phyloP scores from a whole-genome alignment of 2,888 invertebrate genomes.

The Cynaeus angustus region DNA sequence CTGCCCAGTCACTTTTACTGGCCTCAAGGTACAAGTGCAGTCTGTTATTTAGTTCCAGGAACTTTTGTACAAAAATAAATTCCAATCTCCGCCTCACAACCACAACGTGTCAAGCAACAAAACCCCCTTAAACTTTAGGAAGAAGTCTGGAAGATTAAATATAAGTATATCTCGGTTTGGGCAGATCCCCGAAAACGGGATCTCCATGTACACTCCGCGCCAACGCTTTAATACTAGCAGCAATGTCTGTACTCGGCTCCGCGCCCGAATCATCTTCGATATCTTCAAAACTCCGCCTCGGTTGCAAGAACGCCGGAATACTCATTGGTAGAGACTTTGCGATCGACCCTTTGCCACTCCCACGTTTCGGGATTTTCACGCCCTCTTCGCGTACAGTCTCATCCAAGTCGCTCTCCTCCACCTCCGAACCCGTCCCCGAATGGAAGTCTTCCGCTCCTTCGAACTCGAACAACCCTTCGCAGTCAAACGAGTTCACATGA shows the following conservation, averaged over 20 bases:
- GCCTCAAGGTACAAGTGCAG: slow-evolving; percentile 17
- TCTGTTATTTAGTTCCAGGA: slow-evolving; percentile 13
- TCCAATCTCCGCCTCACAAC: slow-evolving; percentile 32
- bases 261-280: slow-evolving; percentile 70
- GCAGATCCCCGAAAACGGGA: slow-evolving; percentile 89
- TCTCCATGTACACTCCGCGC: slow-evolving; percentile 93
- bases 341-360: slow-evolving; percentile 63
- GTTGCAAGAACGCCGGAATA: slow-evolving; percentile 77
- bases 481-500: slow-evolving; percentile 70
- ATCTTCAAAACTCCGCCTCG: slow-evolving; percentile 65
- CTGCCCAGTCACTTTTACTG: slow-evolving; percentile 21
- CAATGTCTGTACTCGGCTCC: slow-evolving; percentile 78
- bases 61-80: slow-evolving; percentile 41
- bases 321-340: slow-evolving; percentile 88
- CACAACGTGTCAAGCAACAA: slow-evolving; percentile 19
- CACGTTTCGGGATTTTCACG: slow-evolving; percentile 68
- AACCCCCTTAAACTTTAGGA: slow-evolving; percentile 19
- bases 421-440: slow-evolving; percentile 73
- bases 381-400: slow-evolving; percentile 26
- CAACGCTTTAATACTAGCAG: slow-evolving; percentile 93
- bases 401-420: slow-evolving; percentile 83
- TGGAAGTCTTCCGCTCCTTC: slow-evolving; percentile 79
- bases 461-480: slow-evolving; percentile 85
- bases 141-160: slow-evolving; percentile 74
- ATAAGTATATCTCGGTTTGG: slow-evolving; percentile 88